These are phyloP conservation scores for Cydia fagiglandana DNA, from an alignment of 1,140 invertebrate species.

Conservation along the genomic window DNA sequence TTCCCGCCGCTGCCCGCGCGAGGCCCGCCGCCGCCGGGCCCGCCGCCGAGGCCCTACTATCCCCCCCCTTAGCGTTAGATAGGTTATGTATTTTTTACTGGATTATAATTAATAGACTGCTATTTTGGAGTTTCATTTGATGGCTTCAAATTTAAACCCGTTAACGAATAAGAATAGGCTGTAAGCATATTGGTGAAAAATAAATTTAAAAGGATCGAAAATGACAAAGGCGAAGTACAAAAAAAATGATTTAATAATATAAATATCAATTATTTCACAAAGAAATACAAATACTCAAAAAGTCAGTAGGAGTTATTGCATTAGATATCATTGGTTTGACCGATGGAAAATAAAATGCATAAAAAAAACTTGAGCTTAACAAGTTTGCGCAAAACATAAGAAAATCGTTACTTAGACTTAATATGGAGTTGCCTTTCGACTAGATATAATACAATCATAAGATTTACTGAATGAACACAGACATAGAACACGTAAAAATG, in stretches of 20 bases:
- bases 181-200: no score
- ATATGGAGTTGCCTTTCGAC: conserved; percentile 60
- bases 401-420: conserved; percentile 33
- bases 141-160: not conserved
- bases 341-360: conserved; percentile 5
- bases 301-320: conserved; percentile 30
- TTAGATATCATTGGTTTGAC: conserved; percentile 7
- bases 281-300: conserved; percentile 35
- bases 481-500: not conserved
- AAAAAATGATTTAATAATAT: conserved; percentile 12
- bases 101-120: conserved; percentile 63
- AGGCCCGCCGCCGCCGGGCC: conserved; percentile 53
- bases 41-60: conserved; percentile 72
- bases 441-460: conserved; percentile 51
- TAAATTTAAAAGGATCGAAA: not conserved
- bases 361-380: not conserved
- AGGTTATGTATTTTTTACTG: conserved; percentile 66
- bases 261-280: conserved; percentile 32
- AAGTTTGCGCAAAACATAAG: not conserved
- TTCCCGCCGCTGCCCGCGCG: conserved; percentile 51
- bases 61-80: conserved; percentile 69
- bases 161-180: no score
- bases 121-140: conserved; percentile 48
- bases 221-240: not conserved
- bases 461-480: conserved; percentile 30